Conservation (phyloP, 2,888 invertebrate genomes). For the Oxystoma pomonae region DNA sequence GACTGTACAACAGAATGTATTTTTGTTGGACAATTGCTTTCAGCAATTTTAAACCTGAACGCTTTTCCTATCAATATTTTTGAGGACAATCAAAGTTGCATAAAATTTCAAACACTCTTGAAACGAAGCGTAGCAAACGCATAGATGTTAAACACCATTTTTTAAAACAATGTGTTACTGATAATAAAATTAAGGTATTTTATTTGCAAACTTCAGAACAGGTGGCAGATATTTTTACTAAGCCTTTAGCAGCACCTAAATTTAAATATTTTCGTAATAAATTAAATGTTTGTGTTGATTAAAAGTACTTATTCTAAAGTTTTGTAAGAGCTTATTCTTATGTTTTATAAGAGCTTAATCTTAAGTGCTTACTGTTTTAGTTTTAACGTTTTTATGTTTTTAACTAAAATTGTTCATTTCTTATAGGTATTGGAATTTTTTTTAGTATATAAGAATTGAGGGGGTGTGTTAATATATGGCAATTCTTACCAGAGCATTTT, state of each 20-base stretch:
- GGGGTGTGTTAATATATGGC: background rate
- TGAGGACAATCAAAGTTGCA: conserved; percentile 14
- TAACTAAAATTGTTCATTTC: too few species aligned
- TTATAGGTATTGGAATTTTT: too few species aligned
- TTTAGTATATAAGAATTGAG: background rate
- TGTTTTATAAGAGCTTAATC: too few species aligned
- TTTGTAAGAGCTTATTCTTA: too few species aligned
- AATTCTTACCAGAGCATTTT: background rate
- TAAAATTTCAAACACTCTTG: conserved; percentile 19
- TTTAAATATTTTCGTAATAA: background rate
- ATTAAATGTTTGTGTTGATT: background rate
- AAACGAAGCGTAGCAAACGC: conserved; percentile 21
- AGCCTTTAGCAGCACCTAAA: background rate
- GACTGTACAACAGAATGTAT: conserved; percentile 22
- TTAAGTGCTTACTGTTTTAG: too few species aligned
- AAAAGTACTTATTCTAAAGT: too few species aligned
- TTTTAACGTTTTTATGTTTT: too few species aligned
- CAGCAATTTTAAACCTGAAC: conserved; percentile 14
- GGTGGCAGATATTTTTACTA: background rate
- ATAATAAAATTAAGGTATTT: background rate
- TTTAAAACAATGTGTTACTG: conserved; percentile 6
- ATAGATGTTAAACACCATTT: conserved; percentile 11
- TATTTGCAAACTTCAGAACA: conserved; percentile 7
- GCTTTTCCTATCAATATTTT: conserved; percentile 13
- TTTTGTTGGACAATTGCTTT: conserved; percentile 21